phyloP scores from a whole-genome alignment of 92 coral and sea anemone species.

The Siderastrea siderea region DNA sequence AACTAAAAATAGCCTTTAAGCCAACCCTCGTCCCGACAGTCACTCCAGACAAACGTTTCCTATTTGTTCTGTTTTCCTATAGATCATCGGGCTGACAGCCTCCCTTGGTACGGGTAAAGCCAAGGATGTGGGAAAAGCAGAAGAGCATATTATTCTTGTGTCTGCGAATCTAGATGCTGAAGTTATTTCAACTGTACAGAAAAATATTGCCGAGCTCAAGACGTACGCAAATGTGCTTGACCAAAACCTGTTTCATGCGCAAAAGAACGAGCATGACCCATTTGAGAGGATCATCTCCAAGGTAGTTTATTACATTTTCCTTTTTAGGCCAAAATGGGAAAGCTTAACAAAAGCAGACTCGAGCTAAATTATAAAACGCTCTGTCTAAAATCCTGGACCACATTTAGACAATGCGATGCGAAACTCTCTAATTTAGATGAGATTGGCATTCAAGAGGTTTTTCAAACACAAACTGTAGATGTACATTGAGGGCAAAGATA shows the following conservation, averaged over 20 bases:
- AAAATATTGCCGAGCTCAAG: slow-evolving; percentile 66
- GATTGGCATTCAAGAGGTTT: too few relatives aligned
- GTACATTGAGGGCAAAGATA: too few relatives aligned
- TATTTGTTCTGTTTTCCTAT: not conserved
- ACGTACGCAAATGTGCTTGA: slow-evolving; percentile 66
- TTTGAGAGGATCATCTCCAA: slow-evolving; percentile 68
- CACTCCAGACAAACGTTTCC: not conserved
- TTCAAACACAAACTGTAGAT: too few relatives aligned
- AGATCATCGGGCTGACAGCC: slow-evolving; percentile 95
- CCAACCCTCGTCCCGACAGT: too few relatives aligned
- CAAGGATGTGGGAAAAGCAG: slow-evolving; percentile 67
- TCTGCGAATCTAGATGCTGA: slow-evolving; percentile 89
- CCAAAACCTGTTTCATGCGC: slow-evolving; percentile 51
- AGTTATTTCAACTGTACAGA: slow-evolving; percentile 74
- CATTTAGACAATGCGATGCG: too few relatives aligned
- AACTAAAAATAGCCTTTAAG: too few relatives aligned
- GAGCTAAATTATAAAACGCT: too few relatives aligned
- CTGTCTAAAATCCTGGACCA: too few relatives aligned
- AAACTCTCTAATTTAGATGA: too few relatives aligned
- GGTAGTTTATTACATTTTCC: slow-evolving; percentile 7
- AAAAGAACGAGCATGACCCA: slow-evolving; percentile 45
- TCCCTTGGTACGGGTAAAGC: slow-evolving; percentile 98
- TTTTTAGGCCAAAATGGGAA: too few relatives aligned
- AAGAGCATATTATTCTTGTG: slow-evolving; percentile 77
- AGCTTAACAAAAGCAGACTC: too few relatives aligned